Evolutionary conservation across 1,140 invertebrate species (phyloP).

Genomic region (Eubasilissa regina): DNA sequence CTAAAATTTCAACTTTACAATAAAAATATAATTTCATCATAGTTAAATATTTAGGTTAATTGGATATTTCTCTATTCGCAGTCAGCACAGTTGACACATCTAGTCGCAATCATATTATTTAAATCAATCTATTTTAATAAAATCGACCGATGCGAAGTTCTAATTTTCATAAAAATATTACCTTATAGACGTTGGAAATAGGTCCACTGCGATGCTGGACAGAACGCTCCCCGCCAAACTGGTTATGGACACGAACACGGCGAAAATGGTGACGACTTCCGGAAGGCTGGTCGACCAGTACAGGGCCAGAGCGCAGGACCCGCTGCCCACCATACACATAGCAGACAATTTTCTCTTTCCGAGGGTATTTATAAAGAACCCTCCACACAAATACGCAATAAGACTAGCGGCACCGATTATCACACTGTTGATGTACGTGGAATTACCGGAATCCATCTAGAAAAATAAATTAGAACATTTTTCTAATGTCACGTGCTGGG

Average conservation of each 20-base stretch:
- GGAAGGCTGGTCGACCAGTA: slow-evolving; percentile 68
- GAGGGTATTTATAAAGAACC: slow-evolving; percentile 66
- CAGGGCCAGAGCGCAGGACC: slow-evolving; percentile 64
- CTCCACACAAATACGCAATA: slow-evolving; percentile 70
- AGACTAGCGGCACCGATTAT: slow-evolving; percentile 71
- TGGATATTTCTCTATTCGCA: no score
- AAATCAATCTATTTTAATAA: no score
- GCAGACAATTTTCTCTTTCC: slow-evolving; percentile 70
- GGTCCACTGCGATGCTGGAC: slow-evolving; percentile 72
- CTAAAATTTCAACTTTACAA: no score
- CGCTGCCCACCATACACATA: slow-evolving; percentile 65
- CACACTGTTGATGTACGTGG: slow-evolving; percentile 73
- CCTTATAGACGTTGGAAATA: slow-evolving; percentile 75
- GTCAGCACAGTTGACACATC: no score
- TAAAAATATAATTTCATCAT: no score
- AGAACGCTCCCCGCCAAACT: slow-evolving; percentile 70
- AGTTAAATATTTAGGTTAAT: no score
- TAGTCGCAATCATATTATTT: no score
- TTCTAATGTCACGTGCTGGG: no score
- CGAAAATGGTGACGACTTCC: slow-evolving; percentile 68
- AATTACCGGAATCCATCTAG: slow-evolving; percentile 65
- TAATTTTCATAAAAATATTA: slow-evolving; percentile 61
- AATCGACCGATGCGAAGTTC: no score
- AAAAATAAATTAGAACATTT: no score
- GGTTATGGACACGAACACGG: slow-evolving; percentile 72